Evolutionary conservation across 2,797 vertebrate genomes (phyloP), one percentile per base, ranked within the genome.

Genomic region (Mus caroli): DNA sequence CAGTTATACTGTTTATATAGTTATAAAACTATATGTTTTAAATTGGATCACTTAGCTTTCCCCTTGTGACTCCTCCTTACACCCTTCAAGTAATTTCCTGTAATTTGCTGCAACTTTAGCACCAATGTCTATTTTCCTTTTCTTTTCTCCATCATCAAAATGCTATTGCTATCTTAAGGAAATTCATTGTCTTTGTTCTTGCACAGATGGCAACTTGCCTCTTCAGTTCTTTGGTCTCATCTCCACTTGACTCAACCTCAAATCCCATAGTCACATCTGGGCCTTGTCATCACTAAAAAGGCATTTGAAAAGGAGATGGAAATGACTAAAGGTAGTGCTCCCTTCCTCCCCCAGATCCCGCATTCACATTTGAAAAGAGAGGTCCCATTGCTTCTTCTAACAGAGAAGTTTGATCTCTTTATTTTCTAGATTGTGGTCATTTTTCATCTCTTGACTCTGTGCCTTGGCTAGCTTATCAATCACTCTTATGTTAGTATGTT

Each of bases 251-350:
- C 69, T 75, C 54, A 76, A 3, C 71, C 78, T 93, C 52, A 80
- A n/a, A 79, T 79, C 20, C 75, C 52, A 52, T 62, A 83, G 67
- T 86, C 89, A 92, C 50, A 71, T 76, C n/a, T 86, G 92, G n/a
- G 28, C 62, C 91, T 91, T 83, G 67, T 94, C 86, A 52, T 87
- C 83, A 62, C 60, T 28, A 19, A 22, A 17, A 31, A 91, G 31
- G 73, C 24, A 31, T 26, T 92, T 69, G 56, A 17, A 91, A 62
- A 78, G 75, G 90, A 82, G 24, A 54, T 7, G 54, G 40, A 67
- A 26, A 88, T 77, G 67, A 75, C 79, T 90, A 50, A 69, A 34
- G 75, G 67, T 20, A 13, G 52, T 24, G 20, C 15, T 40, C 31
- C 56, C 50, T 92, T 64, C 62, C 85, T 64, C 46, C 15, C 54